Evolutionary conservation across 2,113 vertebrate genomes (phyloP).

Genomic region (Castor canadensis): DNA sequence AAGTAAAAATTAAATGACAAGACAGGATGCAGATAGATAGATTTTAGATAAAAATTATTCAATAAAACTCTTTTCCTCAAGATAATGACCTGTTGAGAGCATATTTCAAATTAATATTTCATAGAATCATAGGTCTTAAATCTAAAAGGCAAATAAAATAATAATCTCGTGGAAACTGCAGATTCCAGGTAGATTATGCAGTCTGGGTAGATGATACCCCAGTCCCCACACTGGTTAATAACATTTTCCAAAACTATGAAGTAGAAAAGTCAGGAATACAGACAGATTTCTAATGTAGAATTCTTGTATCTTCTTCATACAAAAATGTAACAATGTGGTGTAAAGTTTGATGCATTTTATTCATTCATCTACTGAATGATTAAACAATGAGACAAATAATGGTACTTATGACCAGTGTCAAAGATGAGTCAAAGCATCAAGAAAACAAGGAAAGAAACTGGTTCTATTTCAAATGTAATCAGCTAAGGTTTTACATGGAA

Average conservation of each 20-base stretch:
- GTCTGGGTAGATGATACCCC: too few relatives aligned
- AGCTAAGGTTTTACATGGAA: not conserved
- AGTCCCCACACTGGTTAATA: not conserved
- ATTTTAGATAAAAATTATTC: constrained; percentile 63
- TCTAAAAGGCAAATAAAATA: constrained; percentile 47
- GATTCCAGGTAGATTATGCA: not conserved
- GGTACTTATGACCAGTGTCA: rapidly evolving
- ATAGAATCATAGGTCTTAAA: constrained; percentile 50
- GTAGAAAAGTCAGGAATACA: not conserved
- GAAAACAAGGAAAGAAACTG: not conserved
- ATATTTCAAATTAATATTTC: constrained; percentile 59
- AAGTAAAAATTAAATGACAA: constrained; percentile 62
- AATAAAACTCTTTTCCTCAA: constrained; percentile 13
- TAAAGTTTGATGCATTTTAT: not conserved
- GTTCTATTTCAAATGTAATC: not conserved
- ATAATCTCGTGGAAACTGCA: constrained; percentile 8
- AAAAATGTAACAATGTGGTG: not conserved
- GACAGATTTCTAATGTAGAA: not conserved
- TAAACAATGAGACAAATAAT: not conserved
- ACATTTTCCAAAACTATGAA: constrained; percentile 1
- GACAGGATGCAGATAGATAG: not conserved
- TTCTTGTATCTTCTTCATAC: not conserved
- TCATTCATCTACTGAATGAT: not conserved
- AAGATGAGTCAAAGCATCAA: not conserved
- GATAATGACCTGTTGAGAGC: constrained; percentile 51